Evolutionary conservation across 2,797 vertebrate genomes (phyloP).

Genomic region (Coranthus polyacanthus): DNA sequence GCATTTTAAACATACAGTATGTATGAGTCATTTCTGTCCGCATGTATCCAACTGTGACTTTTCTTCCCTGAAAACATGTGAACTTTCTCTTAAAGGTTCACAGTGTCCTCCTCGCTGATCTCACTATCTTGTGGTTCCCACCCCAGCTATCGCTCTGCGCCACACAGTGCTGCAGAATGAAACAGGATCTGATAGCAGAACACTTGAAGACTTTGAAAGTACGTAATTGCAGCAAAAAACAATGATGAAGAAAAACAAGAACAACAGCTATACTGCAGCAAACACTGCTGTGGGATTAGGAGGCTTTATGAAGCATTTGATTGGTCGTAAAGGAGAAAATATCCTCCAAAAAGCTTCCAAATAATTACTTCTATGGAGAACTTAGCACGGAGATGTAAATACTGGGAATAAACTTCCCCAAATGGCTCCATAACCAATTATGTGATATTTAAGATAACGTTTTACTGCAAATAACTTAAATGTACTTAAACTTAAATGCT

Average conservation of each 20-base stretch:
- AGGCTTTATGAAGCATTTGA: slow-evolving; percentile 46
- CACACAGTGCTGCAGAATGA: slow-evolving; percentile 34
- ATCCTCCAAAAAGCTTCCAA: slow-evolving; percentile 1
- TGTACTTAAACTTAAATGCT: slow-evolving; percentile 22
- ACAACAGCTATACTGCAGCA: slow-evolving; percentile 12
- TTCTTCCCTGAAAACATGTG: slow-evolving; percentile 3
- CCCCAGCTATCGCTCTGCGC: slow-evolving; percentile 59
- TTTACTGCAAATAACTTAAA: too few relatives aligned
- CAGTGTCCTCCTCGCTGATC: slow-evolving; percentile 6
- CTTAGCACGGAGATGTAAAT: slow-evolving; percentile 18
- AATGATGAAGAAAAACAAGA: background rate
- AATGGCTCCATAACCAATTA: slow-evolving; percentile 3
- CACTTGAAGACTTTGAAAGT: background rate
- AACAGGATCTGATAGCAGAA: slow-evolving; percentile 21
- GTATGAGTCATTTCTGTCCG: too few relatives aligned
- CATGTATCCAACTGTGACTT: background rate
- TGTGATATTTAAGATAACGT: background rate
- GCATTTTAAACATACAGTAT: too few relatives aligned
- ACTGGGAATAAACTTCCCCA: slow-evolving; percentile 20
- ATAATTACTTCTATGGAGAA: slow-evolving; percentile 1
- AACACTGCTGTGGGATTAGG: slow-evolving; percentile 21
- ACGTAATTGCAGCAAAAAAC: slow-evolving; percentile 1
- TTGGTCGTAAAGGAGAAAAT: slow-evolving; percentile 48
- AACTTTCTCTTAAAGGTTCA: slow-evolving; percentile 25
- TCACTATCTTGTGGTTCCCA: slow-evolving; percentile 44